Conservation (phyloP, 2,888 invertebrate species). For the Erebia palarica region DNA sequence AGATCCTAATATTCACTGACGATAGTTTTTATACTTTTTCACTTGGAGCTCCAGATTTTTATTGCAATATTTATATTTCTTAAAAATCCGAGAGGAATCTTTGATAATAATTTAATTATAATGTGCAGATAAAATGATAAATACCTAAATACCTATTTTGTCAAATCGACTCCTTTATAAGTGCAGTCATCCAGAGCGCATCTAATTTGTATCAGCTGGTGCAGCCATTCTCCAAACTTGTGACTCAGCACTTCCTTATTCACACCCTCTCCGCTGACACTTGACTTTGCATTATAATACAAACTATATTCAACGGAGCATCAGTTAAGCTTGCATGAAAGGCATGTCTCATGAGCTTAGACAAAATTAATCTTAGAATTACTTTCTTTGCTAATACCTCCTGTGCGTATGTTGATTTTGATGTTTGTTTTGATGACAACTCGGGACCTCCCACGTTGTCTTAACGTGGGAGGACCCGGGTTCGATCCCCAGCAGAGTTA, state of each 20-base stretch:
- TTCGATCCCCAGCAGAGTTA: too few relatives aligned
- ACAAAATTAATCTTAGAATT: neutral
- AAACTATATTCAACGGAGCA: conserved; percentile 69
- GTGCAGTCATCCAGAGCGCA: conserved; percentile 17
- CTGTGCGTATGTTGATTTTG: too few relatives aligned
- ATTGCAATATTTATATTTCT: too few relatives aligned
- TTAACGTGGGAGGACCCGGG: too few relatives aligned
- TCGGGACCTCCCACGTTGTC: too few relatives aligned
- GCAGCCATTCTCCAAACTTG: conserved; percentile 43
- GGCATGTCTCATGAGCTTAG: neutral
- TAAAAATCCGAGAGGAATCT: too few relatives aligned
- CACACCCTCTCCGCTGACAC: conserved; percentile 54
- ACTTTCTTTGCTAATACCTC: too few relatives aligned
- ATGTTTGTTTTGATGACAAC: too few relatives aligned
- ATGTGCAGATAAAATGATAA: neutral
- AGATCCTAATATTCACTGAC: too few relatives aligned
- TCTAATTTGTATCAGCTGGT: conserved; percentile 35
- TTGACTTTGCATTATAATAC: conserved; percentile 73
- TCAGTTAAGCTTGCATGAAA: conserved; percentile 15
- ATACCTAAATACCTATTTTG: neutral
- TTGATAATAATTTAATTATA: neutral
- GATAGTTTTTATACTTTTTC: too few relatives aligned
- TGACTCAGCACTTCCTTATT: conserved; percentile 50
- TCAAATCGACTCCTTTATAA: conserved; percentile 2
- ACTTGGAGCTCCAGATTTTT: too few relatives aligned